Evolutionary conservation across 2,113 vertebrate species (phyloP), one percentile per base, ranked within the genome.

Genomic region (Chionodraco myersi): DNA sequence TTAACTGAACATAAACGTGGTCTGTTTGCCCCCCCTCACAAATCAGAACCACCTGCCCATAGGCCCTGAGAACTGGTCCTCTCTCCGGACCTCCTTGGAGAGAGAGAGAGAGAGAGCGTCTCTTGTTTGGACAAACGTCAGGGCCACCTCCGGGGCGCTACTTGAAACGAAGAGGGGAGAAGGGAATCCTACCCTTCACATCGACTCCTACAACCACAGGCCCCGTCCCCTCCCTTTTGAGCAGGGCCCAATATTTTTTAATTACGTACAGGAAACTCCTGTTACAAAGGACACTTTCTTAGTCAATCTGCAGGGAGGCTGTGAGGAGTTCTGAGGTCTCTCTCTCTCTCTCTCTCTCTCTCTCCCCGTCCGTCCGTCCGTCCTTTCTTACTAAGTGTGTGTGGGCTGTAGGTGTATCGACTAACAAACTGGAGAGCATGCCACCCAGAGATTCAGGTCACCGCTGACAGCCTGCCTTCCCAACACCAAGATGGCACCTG

Each of bases 201-300:
- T 80, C 85, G 85, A 78, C 81, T 88, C 82, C 66, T 54, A 69
- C 81, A 88, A 82, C 76, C 82, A 68, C 10, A 4, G 85, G 69
- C 79, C 72, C 66, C 44, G 41, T 86, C 88, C 72, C 81, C 86
- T 83, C 86, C 88, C 86, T 79, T 58, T 79, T 84, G 69, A 84
- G 78, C 85, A 48, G 69, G 81, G 63, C 79, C 71, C 81, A 87
- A 90, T 93, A 92, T 93, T 91, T 93, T 92, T 91, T 91, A 94
- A 94, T 94, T 92, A 92, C 63, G 49, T 83, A 72, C 89, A 94
- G 94, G 93, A 95, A 93, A 93, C 92, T 94, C 90, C 66, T 88
- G 91, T 94, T 94, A 92, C 92, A 94, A 93, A 92, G 91, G 89
- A 91, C 86, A 92, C 90, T 86, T 88, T 93, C 88, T 92, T 74